A percentile compares a stretch with the other conserved stretches of the same genome.
Evolutionary conservation across 2,888 invertebrate genomes (phyloP).

Genomic region (Melanotus villosus): DNA sequence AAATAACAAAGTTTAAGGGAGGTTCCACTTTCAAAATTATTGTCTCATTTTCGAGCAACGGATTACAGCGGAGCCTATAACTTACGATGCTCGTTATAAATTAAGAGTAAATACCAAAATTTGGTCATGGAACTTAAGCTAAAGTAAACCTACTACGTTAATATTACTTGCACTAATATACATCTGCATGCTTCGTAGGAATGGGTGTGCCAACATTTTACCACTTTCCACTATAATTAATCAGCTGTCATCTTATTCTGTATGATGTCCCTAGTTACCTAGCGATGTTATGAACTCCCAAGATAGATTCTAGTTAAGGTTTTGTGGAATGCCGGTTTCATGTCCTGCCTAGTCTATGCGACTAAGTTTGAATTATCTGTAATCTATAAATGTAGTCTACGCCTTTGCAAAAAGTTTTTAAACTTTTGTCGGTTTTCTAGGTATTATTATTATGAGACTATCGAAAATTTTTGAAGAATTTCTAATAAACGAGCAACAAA

Average conservation of each 20-base stretch:
- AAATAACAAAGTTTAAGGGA: too few species aligned
- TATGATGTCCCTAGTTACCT: conserved; percentile 31
- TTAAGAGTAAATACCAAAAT: conserved; percentile 6
- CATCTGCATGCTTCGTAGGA: conserved; percentile 21
- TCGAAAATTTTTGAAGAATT: too few species aligned
- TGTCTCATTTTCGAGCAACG: too few species aligned
- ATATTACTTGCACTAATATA: conserved; percentile 24
- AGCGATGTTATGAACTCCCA: conserved; percentile 17
- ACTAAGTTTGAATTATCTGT: conserved; percentile 10
- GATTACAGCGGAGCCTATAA: not conserved
- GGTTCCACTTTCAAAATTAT: too few species aligned
- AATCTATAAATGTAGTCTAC: conserved; percentile 14
- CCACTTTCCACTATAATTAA: conserved; percentile 38
- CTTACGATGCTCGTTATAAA: not conserved
- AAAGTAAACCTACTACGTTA: conserved; percentile 6
- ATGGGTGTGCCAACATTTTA: conserved; percentile 35
- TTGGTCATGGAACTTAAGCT: conserved; percentile 13
- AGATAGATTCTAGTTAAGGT: conserved; percentile 24
- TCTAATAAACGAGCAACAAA: too few species aligned
- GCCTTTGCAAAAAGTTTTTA: not conserved
- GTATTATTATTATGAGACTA: too few species aligned
- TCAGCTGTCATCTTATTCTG: conserved; percentile 35
- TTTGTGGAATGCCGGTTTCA: conserved; percentile 11
- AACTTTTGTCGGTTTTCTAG: too few species aligned
- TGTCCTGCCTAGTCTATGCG: conserved; percentile 5